Evolutionary conservation across 2,113 vertebrate species (phyloP).

Genomic region (Electrona antarctica): DNA sequence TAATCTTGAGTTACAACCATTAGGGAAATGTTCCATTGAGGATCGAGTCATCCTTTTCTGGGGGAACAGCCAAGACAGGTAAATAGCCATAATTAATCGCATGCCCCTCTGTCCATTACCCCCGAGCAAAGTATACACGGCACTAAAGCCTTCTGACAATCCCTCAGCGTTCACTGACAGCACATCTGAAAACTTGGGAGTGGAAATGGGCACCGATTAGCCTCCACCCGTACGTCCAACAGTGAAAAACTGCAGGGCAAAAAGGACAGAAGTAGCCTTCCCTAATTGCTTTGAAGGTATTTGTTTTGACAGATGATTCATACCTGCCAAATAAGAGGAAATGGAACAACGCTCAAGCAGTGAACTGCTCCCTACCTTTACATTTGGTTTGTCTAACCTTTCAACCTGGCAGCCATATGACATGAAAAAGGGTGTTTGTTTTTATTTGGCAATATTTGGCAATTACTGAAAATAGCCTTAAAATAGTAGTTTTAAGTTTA

Average conservation of each 20-base stretch:
- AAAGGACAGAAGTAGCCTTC: constrained; percentile 18
- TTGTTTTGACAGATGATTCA: constrained; percentile 34
- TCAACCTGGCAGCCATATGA: too few species aligned
- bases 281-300: constrained; percentile 27
- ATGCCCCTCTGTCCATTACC: background rate
- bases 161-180: constrained; percentile 27
- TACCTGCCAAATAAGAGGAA: constrained; percentile 35
- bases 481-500: too few species aligned
- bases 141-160: constrained; percentile 12
- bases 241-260: background rate
- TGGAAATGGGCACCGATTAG: constrained; percentile 11
- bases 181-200: background rate
- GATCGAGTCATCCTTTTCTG: background rate
- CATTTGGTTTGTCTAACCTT: too few species aligned
- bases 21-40: background rate
- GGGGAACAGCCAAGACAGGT: background rate
- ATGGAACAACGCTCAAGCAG: constrained; percentile 13
- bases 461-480: too few species aligned
- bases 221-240: constrained; percentile 29
- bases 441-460: too few species aligned
- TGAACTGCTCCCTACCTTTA: too few species aligned
- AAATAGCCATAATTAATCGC: background rate
- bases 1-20: background rate
- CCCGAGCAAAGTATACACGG: background rate
- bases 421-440: too few species aligned